These are phyloP conservation scores for Oegoconia quadripuncta DNA, from an alignment of 2,888 invertebrate species.

Conservation along the genomic window DNA sequence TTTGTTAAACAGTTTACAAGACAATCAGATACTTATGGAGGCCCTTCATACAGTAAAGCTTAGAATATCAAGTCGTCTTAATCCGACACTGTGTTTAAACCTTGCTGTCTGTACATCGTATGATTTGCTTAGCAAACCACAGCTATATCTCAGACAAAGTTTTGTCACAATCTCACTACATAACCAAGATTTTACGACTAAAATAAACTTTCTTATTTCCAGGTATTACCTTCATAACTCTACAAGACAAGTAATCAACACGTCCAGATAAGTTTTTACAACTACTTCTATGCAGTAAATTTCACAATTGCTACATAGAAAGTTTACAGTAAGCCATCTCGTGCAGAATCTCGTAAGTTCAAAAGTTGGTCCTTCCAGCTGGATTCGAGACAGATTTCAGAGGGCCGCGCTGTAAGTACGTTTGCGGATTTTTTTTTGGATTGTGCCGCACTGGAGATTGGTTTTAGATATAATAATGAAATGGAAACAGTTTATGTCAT, in stretches of 20 bases:
- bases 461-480: conserved; percentile 2
- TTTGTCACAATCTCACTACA: background rate
- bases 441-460: conserved; percentile 6
- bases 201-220: conserved; percentile 26
- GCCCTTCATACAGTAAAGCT: too few species aligned
- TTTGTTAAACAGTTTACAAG: too few species aligned
- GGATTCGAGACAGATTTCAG: conserved; percentile 20
- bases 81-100: too few species aligned
- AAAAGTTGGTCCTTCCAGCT: conserved; percentile 37
- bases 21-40: too few species aligned
- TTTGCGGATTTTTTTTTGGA: conserved; percentile 18
- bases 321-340: conserved; percentile 37
- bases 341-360: conserved; percentile 32
- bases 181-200: conserved; percentile 2
- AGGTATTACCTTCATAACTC: conserved; percentile 31
- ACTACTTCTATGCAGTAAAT: conserved; percentile 37
- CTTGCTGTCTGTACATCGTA: too few species aligned
- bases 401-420: conserved; percentile 4
- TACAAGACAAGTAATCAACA: conserved; percentile 31
- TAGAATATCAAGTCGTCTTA: too few species aligned
- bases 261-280: conserved; percentile 17
- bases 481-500: background rate
- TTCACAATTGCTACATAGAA: conserved; percentile 45
- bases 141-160: background rate
- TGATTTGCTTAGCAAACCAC: too few species aligned